Conservation (phyloP, 2,888 invertebrate genomes). For the Ormyrus thymus region DNA sequence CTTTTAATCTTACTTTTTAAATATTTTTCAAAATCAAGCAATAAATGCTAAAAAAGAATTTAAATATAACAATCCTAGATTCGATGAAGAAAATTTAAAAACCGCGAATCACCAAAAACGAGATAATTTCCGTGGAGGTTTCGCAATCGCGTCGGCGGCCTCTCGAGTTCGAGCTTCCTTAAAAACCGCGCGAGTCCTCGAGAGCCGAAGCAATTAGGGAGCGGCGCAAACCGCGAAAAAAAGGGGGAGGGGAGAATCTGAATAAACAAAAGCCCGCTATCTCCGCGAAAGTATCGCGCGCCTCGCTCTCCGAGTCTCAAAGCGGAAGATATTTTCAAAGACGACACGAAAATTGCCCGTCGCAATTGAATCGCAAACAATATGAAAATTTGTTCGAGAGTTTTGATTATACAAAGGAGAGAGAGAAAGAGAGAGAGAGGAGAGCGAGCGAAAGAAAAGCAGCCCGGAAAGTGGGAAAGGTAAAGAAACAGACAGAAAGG, state of each 20-base stretch:
- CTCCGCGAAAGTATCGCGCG: background rate
- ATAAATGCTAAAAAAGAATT: too few species aligned
- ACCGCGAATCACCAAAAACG: too few species aligned
- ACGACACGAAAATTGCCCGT: slow-evolving; percentile 72
- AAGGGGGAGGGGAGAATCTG: background rate
- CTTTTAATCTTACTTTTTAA: too few species aligned
- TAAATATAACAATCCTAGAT: too few species aligned
- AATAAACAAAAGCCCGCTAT: background rate
- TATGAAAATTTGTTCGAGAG: slow-evolving; percentile 74
- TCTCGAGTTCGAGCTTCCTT: slow-evolving; percentile 8
- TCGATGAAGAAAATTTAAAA: too few species aligned
- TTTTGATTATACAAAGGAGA: slow-evolving; percentile 72
- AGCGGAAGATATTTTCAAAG: slow-evolving; percentile 69
- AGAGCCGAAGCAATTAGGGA: slow-evolving; percentile 15
- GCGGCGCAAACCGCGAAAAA: background rate
- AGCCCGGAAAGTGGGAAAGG: slow-evolving; percentile 31
- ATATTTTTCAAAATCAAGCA: too few species aligned
- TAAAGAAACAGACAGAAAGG: background rate
- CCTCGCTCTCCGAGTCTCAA: background rate
- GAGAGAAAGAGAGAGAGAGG: slow-evolving; percentile 38
- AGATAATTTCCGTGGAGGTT: too few species aligned
- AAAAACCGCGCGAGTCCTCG: background rate
- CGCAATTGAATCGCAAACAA: slow-evolving; percentile 74
- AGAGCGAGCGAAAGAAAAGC: slow-evolving; percentile 27
- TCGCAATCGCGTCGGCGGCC: too few species aligned